Percentiles rank a stretch among this genome's conserved stretches.
Evolutionary conservation across 2,113 vertebrate species (phyloP).

Genomic region (Neomonachus schauinslandi): DNA sequence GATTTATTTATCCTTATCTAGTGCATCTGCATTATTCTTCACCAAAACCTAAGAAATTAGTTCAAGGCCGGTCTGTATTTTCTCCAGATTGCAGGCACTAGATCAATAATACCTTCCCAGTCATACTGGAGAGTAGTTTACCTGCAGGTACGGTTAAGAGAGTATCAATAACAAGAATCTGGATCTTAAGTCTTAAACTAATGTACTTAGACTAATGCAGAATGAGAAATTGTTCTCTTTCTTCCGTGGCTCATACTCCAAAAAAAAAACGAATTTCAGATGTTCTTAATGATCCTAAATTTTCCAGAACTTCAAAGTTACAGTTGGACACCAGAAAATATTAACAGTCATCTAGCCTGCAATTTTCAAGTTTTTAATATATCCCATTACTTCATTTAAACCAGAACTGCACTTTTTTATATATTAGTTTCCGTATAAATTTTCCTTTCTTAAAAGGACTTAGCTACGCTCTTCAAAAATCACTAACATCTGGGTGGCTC

Average conservation of each 20-base stretch:
- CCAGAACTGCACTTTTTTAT: background rate
- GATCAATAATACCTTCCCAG: background rate
- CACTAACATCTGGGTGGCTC: background rate
- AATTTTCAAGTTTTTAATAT: background rate
- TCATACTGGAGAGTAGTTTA: background rate
- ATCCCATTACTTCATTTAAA: background rate
- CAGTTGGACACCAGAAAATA: background rate
- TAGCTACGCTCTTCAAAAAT: background rate
- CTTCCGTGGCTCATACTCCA: background rate
- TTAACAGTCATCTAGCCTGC: background rate
- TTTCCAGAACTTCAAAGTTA: background rate
- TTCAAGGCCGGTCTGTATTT: background rate
- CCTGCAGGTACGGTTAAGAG: background rate
- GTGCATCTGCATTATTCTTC: background rate
- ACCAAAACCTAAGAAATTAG: background rate
- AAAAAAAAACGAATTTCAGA: background rate
- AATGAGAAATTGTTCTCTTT: background rate
- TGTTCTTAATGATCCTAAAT: background rate
- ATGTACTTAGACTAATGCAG: background rate
- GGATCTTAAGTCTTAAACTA: background rate
- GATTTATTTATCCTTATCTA: background rate
- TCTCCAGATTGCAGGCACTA: background rate
- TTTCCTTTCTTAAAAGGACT: background rate
- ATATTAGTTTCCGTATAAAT: background rate
- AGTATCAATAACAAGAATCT: background rate